Evolutionary conservation across 2,113 vertebrate species (phyloP).

Genomic region (Silurus asotus): DNA sequence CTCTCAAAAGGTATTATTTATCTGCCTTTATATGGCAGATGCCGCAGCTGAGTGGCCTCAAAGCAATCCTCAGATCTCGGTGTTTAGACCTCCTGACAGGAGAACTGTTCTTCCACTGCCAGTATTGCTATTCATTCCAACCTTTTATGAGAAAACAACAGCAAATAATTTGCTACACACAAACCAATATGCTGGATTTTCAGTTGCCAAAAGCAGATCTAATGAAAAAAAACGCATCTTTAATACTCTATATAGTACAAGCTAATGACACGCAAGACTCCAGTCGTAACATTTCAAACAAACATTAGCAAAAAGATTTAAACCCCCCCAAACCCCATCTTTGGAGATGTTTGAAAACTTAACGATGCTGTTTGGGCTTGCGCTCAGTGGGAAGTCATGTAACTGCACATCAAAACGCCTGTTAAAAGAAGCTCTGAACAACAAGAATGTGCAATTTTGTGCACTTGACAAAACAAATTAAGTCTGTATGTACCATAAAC

Average conservation of each 20-base stretch:
- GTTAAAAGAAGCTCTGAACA: constrained; percentile 15
- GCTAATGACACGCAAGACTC: background rate
- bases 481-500: constrained; percentile 16
- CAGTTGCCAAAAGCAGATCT: background rate
- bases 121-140: constrained; percentile 36
- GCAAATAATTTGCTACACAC: constrained; percentile 9
- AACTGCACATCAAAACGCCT: constrained; percentile 3
- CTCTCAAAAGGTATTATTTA: constrained; percentile 62
- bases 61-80: constrained; percentile 28
- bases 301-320: background rate
- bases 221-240: background rate
- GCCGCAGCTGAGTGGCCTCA: constrained; percentile 19
- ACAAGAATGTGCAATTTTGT: constrained; percentile 26
- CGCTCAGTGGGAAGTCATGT: constrained; percentile 22
- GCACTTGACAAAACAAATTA: constrained; percentile 26
- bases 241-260: background rate
- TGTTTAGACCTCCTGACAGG: constrained; percentile 38
- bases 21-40: constrained; percentile 57
- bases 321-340: background rate
- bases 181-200: background rate
- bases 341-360: constrained; percentile 20
- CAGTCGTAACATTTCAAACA: background rate
- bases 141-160: constrained; percentile 24
- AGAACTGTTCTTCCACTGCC: constrained; percentile 17
- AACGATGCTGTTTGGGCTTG: constrained; percentile 17